These are phyloP conservation scores for Eilema caniola DNA, from an alignment of 2,888 invertebrate species.

Conservation along the genomic window DNA sequence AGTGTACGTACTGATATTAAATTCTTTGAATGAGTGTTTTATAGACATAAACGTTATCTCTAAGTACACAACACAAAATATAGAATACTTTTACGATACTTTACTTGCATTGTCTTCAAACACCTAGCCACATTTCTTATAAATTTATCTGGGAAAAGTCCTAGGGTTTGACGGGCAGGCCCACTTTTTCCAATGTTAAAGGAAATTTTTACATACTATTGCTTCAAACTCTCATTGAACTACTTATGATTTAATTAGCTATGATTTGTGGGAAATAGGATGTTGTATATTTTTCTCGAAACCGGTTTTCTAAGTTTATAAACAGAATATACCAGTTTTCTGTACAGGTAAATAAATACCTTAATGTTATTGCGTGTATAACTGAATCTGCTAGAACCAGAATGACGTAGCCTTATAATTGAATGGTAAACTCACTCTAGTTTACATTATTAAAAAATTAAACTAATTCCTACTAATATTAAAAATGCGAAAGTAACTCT, in stretches of 20 bases:
- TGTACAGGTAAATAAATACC: background rate
- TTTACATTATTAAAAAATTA: too few species aligned
- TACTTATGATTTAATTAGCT: background rate
- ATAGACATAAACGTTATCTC: background rate
- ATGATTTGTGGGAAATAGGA: background rate
- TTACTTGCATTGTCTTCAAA: background rate
- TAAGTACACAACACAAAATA: background rate
- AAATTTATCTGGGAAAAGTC: too few species aligned
- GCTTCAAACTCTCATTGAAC: too few species aligned
- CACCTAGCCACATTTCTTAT: too few species aligned
- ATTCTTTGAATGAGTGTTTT: background rate
- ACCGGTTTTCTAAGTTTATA: background rate
- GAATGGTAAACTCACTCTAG: background rate
- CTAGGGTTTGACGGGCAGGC: too few species aligned
- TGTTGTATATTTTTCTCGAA: background rate
- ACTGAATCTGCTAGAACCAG: background rate
- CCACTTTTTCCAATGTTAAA: too few species aligned
- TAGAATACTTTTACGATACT: background rate
- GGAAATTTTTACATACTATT: too few species aligned
- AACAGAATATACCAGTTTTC: constrained; percentile 3
- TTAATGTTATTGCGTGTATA: background rate
- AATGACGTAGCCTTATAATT: background rate
- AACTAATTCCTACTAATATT: too few species aligned
- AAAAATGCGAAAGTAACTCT: too few species aligned
- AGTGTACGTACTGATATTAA: background rate